A percentile compares a stretch with the other conserved stretches of the same genome.
These are phyloP conservation scores for Cyanistes caeruleus DNA, from an alignment of 2,113 vertebrate species.

Conservation along the genomic window DNA sequence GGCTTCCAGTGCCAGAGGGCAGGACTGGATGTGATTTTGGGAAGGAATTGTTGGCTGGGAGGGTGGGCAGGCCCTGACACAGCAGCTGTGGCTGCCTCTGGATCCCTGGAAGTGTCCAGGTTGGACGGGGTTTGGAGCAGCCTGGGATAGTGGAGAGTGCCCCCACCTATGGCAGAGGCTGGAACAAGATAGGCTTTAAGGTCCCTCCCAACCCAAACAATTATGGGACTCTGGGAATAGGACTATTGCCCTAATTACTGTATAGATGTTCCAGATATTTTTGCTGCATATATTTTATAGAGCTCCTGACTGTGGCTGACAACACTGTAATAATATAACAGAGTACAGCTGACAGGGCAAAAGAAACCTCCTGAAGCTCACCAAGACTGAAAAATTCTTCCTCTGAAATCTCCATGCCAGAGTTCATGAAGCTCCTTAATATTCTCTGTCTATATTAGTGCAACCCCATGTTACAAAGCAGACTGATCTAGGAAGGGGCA, in stretches of 20 bases:
- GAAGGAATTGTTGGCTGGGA: fast-evolving
- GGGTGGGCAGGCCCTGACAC: background rate
- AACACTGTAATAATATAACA: background rate
- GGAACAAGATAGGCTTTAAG: background rate
- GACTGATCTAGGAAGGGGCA: background rate
- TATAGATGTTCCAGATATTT: background rate
- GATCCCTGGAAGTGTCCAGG: background rate
- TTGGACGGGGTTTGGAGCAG: fast-evolving
- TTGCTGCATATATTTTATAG: background rate
- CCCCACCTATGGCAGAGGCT: background rate
- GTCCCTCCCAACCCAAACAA: background rate
- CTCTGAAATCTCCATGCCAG: background rate
- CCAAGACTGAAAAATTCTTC: background rate
- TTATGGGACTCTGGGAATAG: background rate
- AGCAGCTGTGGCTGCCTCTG: background rate
- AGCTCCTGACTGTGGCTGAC: background rate
- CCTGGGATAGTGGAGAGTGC: background rate
- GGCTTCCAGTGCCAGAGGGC: background rate
- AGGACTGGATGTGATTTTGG: background rate
- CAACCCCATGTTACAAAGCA: fast-evolving
- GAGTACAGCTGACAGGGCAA: background rate
- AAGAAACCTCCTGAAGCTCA: background rate
- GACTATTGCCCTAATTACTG: background rate
- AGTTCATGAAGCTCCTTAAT: background rate
- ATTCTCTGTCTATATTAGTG: background rate